These are phyloP conservation scores for Craterocephalus amniculus DNA, from an alignment of 2,797 vertebrate genomes.

Conservation along the genomic window DNA sequence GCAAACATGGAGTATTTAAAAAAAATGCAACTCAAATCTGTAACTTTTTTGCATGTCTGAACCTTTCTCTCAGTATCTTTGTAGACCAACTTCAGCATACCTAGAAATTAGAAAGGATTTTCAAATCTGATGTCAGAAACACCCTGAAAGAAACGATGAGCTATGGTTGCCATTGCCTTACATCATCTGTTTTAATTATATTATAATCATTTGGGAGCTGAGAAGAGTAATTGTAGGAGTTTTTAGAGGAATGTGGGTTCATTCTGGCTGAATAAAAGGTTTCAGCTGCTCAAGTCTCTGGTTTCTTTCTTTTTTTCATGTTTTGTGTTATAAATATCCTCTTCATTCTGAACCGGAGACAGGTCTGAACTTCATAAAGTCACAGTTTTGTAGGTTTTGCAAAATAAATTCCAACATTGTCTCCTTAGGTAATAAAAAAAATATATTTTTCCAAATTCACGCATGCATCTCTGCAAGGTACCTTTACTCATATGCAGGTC, in stretches of 20 bases:
- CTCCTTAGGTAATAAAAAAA: not conserved
- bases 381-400: not conserved
- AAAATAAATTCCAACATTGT: not conserved
- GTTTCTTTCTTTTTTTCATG: not conserved
- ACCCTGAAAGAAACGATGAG: too few species aligned
- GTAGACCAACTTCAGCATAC: not conserved
- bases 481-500: not conserved
- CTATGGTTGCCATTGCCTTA: not conserved
- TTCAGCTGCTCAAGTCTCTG: not conserved
- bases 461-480: not conserved
- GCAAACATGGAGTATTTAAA: not conserved
- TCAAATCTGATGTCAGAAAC: not conserved
- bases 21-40: not conserved
- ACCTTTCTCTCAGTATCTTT: not conserved
- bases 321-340: not conserved
- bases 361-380: not conserved
- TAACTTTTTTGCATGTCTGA: not conserved
- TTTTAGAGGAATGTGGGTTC: not conserved
- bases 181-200: not conserved
- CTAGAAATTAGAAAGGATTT: not conserved
- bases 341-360: not conserved
- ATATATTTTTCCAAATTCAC: not conserved
- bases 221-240: not conserved
- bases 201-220: not conserved
- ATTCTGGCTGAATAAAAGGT: not conserved